These are phyloP conservation scores for Drosophila navojoa DNA, from an alignment of 1,140 invertebrate genomes.

Conservation along the genomic window DNA sequence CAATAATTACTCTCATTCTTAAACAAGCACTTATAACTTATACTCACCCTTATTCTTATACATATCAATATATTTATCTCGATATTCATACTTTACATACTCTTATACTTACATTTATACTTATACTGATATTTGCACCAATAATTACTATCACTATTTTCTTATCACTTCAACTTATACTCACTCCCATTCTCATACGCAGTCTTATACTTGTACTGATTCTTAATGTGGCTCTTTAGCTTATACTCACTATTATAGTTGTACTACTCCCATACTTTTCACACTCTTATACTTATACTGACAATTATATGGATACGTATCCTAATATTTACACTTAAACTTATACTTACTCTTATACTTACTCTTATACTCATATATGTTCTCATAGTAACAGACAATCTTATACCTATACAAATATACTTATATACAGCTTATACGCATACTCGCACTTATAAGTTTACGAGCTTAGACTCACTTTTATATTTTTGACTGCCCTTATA, in stretches of 20 bases:
- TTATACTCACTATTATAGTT: not conserved
- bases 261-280: too few relatives aligned
- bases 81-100: too few relatives aligned
- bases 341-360: not conserved
- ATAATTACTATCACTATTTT: not conserved
- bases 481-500: not conserved
- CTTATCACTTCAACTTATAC: not conserved
- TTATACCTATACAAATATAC: not conserved
- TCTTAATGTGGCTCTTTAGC: too few relatives aligned
- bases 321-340: not conserved
- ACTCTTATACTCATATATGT: not conserved
- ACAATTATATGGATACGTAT: too few relatives aligned
- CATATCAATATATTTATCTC: too few relatives aligned
- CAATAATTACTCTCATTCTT: not conserved
- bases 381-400: not conserved
- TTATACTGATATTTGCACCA: too few relatives aligned
- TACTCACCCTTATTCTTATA: not conserved
- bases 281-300: not conserved
- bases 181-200: too few relatives aligned
- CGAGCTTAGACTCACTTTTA: not conserved
- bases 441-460: not conserved
- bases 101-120: too few relatives aligned
- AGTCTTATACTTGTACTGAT: too few relatives aligned
- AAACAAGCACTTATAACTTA: too few relatives aligned
- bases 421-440: not conserved